Conservation (phyloP, 35 echinoderm and acorn worm species). For the Strongylocentrotus purpuratus region DNA sequence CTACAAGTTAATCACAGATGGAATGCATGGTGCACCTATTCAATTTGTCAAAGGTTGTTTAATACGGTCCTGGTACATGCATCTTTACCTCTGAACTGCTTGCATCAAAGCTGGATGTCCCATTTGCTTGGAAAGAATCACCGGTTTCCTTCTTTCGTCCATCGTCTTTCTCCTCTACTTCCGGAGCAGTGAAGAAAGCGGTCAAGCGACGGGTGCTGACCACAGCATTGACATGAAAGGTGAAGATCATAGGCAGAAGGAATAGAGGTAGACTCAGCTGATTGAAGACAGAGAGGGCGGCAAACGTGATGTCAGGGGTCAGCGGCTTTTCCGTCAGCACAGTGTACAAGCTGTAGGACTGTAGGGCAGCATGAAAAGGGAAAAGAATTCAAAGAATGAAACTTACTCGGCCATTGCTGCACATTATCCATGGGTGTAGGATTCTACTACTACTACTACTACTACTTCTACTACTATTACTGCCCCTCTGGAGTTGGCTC, state of each 20-base stretch:
- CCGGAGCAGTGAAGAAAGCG: conserved; percentile 82
- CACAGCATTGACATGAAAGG: conserved; percentile 87
- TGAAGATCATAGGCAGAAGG: conserved; percentile 81
- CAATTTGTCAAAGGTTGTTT: background rate
- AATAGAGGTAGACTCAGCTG: conserved; percentile 90
- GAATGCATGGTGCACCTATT: background rate
- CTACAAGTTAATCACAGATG: too few relatives aligned
- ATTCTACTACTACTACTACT: background rate
- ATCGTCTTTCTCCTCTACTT: conserved; percentile 76
- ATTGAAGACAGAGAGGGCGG: conserved; percentile 94
- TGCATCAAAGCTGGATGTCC: background rate
- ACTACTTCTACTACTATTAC: too few relatives aligned
- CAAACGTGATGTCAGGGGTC: conserved; percentile 91
- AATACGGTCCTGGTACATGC: background rate
- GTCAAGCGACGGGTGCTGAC: conserved; percentile 86
- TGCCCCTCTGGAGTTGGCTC: too few relatives aligned
- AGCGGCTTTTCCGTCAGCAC: conserved; percentile 63
- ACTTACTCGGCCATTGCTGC: background rate
- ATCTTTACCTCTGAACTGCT: conserved; percentile 33
- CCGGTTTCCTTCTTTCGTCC: conserved; percentile 41
- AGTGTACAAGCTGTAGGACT: conserved; percentile 74
- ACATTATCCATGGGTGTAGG: background rate
- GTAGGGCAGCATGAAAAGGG: background rate
- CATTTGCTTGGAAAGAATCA: background rate
- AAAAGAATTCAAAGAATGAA: background rate